Percentiles rank a stretch among this genome's conserved stretches.
Evolutionary conservation across 2,797 vertebrate genomes (phyloP).

Genomic region (Octomys mimax): DNA sequence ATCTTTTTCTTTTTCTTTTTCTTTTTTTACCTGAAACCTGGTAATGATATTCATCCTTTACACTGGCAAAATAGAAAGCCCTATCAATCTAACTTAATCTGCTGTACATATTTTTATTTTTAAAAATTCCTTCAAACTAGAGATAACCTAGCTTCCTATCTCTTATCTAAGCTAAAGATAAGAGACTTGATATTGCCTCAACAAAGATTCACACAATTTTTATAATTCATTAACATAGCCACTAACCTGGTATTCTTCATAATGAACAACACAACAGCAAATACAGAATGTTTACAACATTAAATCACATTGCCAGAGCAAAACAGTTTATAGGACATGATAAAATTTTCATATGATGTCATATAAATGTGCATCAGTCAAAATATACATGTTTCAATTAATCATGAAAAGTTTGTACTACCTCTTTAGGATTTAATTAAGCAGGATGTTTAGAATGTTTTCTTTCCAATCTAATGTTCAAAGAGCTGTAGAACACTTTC

Average conservation of each 20-base stretch:
- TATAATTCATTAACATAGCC: slow-evolving; percentile 72
- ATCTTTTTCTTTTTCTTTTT: neutral
- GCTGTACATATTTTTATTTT: neutral
- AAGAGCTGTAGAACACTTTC: slow-evolving; percentile 81
- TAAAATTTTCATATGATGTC: slow-evolving; percentile 93
- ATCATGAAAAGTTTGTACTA: slow-evolving; percentile 91
- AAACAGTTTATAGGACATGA: slow-evolving; percentile 91
- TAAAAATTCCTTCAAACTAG: slow-evolving; percentile 58
- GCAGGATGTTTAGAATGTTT: slow-evolving; percentile 83
- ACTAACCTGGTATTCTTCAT: slow-evolving; percentile 85
- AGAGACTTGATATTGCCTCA: slow-evolving; percentile 74
- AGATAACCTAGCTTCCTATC: slow-evolving; percentile 62
- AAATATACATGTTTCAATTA: slow-evolving; percentile 91
- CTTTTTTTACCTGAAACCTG: neutral
- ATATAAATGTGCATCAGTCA: slow-evolving; percentile 90
- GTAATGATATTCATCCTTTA: neutral
- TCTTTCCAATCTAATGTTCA: slow-evolving; percentile 82
- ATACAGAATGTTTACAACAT: slow-evolving; percentile 86
- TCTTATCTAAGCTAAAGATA: slow-evolving; percentile 70
- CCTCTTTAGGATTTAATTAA: slow-evolving; percentile 91
- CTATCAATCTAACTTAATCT: neutral
- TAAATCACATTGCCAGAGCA: slow-evolving; percentile 90
- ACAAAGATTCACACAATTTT: slow-evolving; percentile 75
- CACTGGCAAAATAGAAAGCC: neutral
- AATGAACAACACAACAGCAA: slow-evolving; percentile 89